Evolutionary conservation across 2,113 vertebrate species (phyloP), one percentile per base, ranked within the genome.

Genomic region (Callorhinus ursinus): DNA sequence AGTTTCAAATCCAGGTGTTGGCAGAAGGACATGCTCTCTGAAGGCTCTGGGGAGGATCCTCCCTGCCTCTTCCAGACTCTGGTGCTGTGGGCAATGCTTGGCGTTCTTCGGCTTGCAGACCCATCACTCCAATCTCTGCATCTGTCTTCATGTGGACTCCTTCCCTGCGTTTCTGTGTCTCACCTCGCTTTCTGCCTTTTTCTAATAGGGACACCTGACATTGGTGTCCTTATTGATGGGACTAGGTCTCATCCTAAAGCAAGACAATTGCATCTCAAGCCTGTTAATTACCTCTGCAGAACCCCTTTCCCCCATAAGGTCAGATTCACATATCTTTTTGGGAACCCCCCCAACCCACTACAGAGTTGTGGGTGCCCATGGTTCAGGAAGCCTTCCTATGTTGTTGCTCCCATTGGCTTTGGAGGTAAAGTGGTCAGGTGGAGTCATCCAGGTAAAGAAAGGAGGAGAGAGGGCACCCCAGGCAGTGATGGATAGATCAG

Each of bases 1-100:
- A 24, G 53, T 18, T 46, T 59, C 65, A 31, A 19, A 33, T 18
- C 11, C 9, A 84, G 61, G n/a, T 19, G 26, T 9, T 10, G 1
- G 0, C 6, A 18, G 80, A n/a, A 36, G 7, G 46, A 7, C 6
- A 0, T 0, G 0, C 39, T 3, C 7, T n/a, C 65, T 13, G 3
- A 0, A 0, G 22, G 67, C 22, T 13, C 14, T 2, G n/a, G 19
- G 8, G 11, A 49, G 4, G 14, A 1, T 0, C 10, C 1, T 1
- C 79, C 49, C 36, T 16, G 31, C 5, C 46, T 22, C 21, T 12
- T 33, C 59, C 4, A 2, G 49, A 19, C 39, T 28, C 39, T 33
- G 22, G 31, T 2, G 19, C 12, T 57, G 19, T 16, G 0, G 21
- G 8, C 8, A 18, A 21, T n/a, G 3, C 14, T n/a, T 5, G n/a